phyloP scores from a whole-genome alignment of 2,113 vertebrate species.

The Melierax canorus region DNA sequence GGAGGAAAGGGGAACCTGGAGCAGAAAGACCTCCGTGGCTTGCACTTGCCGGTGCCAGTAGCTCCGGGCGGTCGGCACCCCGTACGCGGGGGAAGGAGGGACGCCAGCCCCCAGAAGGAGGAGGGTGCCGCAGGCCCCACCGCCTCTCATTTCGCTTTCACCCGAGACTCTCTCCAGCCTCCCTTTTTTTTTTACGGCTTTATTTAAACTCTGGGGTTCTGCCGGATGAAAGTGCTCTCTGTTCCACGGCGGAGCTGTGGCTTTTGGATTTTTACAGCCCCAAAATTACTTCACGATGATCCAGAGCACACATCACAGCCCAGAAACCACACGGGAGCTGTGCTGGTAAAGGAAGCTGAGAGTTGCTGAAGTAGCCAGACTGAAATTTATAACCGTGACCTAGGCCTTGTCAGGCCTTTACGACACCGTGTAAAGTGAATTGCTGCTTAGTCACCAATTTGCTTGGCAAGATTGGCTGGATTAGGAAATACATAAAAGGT shows the following conservation, averaged over 20 bases:
- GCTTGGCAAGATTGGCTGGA: slow-evolving; percentile 71
- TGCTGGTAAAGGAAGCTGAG: slow-evolving; percentile 52
- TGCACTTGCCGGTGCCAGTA: background rate
- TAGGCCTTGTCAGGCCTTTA: slow-evolving; percentile 73
- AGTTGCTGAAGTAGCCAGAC: slow-evolving; percentile 68
- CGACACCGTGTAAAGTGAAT: slow-evolving; percentile 70
- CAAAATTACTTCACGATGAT: slow-evolving; percentile 69
- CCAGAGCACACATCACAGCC: slow-evolving; percentile 71
- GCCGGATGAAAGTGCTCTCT: slow-evolving; percentile 61
- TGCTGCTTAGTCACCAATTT: slow-evolving; percentile 78
- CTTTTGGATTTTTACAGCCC: slow-evolving; percentile 67
- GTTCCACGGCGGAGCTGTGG: slow-evolving; percentile 55
- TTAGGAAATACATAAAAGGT: slow-evolving; percentile 77
- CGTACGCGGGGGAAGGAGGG: background rate
- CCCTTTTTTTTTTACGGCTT: slow-evolving; percentile 20
- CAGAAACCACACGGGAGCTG: slow-evolving; percentile 66
- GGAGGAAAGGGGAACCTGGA: rapidly evolving
- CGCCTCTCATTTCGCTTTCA: background rate
- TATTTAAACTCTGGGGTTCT: slow-evolving; percentile 62
- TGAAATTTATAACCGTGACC: slow-evolving; percentile 74
- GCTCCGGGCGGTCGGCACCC: background rate
- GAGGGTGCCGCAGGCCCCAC: background rate
- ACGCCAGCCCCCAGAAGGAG: background rate
- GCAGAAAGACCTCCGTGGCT: background rate
- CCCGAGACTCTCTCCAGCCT: slow-evolving; percentile 48